phyloP scores from a whole-genome alignment of 2,797 vertebrate genomes.

The Emydoidea blandingii region DNA sequence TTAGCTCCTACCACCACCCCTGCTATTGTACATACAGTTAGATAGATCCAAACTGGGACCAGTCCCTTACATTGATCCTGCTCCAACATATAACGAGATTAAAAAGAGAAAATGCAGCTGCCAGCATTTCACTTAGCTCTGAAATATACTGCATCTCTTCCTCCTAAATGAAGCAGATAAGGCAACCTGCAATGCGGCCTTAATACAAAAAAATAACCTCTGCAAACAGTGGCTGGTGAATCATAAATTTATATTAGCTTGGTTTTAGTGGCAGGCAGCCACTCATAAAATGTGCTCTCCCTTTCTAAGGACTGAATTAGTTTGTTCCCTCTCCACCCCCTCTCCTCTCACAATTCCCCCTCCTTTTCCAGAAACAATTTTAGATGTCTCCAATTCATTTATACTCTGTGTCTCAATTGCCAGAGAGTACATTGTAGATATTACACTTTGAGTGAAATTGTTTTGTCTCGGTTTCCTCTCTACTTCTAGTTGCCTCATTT shows the following conservation, averaged over 20 bases:
- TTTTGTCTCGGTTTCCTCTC: not conserved
- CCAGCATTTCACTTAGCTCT: not conserved
- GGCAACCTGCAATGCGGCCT: not conserved
- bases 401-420: not conserved
- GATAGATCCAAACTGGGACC: not conserved
- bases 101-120: not conserved
- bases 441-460: not conserved
- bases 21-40: not conserved
- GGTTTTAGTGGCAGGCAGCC: not conserved
- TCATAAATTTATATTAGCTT: accelerated
- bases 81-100: not conserved
- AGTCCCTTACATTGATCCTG: not conserved
- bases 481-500: not conserved
- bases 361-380: not conserved
- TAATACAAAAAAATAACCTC: not conserved
- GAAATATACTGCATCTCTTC: not conserved
- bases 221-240: not conserved
- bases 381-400: not conserved
- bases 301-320: not conserved
- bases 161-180: not conserved
- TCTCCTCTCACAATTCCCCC: not conserved
- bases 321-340: not conserved
- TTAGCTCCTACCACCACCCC: not conserved
- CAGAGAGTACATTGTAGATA: not conserved
- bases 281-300: not conserved